These are phyloP conservation scores for Zosterops borbonicus DNA, from an alignment of 2,113 vertebrate species.

Conservation along the genomic window DNA sequence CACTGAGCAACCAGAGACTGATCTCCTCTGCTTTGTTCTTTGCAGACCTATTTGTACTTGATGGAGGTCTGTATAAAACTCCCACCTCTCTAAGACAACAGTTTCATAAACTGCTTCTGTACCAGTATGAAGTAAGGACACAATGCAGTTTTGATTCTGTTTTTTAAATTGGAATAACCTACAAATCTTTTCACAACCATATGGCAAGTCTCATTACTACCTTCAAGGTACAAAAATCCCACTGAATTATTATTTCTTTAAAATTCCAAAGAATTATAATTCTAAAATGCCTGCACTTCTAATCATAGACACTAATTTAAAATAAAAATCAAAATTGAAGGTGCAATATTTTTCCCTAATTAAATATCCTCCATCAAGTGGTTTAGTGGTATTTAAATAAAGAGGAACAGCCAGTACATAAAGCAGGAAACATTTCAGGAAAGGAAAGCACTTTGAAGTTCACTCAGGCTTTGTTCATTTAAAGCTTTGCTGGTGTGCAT, in stretches of 20 bases:
- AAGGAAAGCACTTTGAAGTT: neutral
- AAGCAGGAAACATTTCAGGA: neutral
- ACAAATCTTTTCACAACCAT: neutral
- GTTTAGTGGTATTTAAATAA: neutral
- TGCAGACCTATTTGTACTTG: neutral
- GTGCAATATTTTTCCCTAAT: neutral
- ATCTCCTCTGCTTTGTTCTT: neutral
- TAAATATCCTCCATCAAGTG: neutral
- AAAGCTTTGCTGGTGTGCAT: fast-evolving
- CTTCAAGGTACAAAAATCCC: neutral
- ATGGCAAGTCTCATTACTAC: neutral
- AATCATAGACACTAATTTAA: neutral
- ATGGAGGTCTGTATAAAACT: neutral
- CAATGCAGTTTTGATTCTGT: neutral
- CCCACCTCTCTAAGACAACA: neutral
- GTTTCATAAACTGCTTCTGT: neutral
- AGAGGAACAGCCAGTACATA: neutral
- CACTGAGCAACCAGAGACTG: neutral
- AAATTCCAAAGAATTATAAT: neutral
- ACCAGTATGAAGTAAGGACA: neutral
- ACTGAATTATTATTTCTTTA: neutral
- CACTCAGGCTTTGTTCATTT: neutral
- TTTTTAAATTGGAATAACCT: neutral
- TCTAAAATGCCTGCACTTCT: neutral
- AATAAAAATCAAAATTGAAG: neutral